Percentiles rank a stretch among this genome's conserved stretches.
Conservation (phyloP, 2,113 vertebrate species). For the Microcebus tavaratra region DNA sequence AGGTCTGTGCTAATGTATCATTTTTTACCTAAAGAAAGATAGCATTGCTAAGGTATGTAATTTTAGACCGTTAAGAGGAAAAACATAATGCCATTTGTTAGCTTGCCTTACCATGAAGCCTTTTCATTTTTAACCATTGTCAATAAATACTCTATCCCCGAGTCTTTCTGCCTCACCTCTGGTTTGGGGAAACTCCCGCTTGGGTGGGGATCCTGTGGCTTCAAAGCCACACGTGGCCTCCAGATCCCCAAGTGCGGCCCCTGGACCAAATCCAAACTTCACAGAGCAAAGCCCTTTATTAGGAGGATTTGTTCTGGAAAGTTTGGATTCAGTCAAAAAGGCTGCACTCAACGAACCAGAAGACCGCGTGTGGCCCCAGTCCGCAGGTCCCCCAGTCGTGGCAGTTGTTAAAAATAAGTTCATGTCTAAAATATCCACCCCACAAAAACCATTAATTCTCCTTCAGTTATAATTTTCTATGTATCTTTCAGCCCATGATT, state of each 20-base stretch:
- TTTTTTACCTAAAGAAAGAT: conserved; percentile 46
- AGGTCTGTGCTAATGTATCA: not conserved
- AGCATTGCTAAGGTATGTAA: not conserved
- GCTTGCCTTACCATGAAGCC: not conserved
- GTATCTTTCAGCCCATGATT: not conserved
- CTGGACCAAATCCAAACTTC: no score
- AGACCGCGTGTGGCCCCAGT: no score
- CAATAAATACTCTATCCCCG: not conserved
- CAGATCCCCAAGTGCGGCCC: no score
- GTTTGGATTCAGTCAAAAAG: no score
- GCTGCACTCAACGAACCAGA: no score
- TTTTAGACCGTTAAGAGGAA: conserved; percentile 34
- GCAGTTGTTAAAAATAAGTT: conserved; percentile 27
- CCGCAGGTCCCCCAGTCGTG: no score
- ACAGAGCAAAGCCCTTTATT: no score
- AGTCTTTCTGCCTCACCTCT: not conserved
- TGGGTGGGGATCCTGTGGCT: no score
- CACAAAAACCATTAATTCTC: not conserved
- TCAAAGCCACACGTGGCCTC: no score
- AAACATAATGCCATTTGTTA: not conserved
- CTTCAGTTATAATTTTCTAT: conserved; percentile 11
- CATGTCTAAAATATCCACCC: not conserved
- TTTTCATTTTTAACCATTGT: not conserved
- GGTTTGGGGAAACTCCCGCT: not conserved
- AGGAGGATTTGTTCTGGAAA: no score